Percentiles rank a stretch among this genome's conserved stretches.
Conservation (phyloP, 1,140 invertebrate species). For the Pseudomyrmex cubaensis region DNA sequence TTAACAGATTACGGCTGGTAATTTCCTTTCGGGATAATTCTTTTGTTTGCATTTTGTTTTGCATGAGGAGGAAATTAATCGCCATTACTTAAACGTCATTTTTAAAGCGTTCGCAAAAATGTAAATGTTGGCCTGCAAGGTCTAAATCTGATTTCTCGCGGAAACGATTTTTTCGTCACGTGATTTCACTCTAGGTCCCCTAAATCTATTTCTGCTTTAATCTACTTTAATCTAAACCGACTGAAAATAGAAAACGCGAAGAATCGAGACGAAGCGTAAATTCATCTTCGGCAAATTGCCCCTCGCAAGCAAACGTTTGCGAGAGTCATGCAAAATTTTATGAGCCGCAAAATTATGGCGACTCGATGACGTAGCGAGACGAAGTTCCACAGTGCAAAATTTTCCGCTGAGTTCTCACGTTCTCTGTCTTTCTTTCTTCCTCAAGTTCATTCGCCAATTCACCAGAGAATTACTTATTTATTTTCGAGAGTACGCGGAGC, state of each 20-base stretch:
- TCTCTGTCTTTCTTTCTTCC: neutral
- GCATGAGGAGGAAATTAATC: neutral
- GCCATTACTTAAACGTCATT: neutral
- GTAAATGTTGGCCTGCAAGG: no score
- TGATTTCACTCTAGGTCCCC: no score
- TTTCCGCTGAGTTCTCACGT: neutral
- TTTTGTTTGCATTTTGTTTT: neutral
- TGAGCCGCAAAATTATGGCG: constrained; percentile 42
- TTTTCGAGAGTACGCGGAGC: constrained; percentile 22
- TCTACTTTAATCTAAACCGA: neutral
- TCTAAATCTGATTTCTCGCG: no score
- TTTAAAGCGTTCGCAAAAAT: neutral
- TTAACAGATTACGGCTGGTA: neutral
- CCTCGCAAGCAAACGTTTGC: neutral
- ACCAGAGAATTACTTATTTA: constrained; percentile 29
- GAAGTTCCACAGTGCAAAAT: constrained; percentile 25
- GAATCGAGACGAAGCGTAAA: constrained; percentile 5
- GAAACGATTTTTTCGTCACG: no score
- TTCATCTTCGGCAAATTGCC: constrained; percentile 9
- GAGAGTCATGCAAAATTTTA: constrained; percentile 34
- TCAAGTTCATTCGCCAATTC: constrained; percentile 35
- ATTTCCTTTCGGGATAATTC: neutral
- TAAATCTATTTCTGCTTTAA: neutral
- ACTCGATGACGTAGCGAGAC: constrained; percentile 28
- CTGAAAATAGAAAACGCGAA: neutral